phyloP scores from a whole-genome alignment of 2,113 vertebrate species.

The Marcusenius ussheri region DNA sequence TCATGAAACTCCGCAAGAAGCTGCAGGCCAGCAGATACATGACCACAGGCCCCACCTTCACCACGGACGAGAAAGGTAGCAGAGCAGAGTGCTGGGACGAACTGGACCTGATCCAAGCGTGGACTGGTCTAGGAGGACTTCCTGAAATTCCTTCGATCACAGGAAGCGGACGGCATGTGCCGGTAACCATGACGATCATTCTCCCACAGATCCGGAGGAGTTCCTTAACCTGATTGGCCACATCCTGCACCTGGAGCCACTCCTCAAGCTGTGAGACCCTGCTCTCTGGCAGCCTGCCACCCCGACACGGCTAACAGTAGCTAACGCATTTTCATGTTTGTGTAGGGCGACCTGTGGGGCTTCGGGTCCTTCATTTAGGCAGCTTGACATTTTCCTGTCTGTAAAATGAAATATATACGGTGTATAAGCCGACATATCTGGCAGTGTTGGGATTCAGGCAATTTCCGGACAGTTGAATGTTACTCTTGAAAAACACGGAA shows the following conservation, averaged over 20 bases:
- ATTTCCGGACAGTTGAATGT: neutral
- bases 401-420: neutral
- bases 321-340: neutral
- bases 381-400: neutral
- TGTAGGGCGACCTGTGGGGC: neutral
- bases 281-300: neutral
- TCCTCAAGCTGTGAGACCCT: constrained; percentile 70
- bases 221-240: constrained; percentile 81
- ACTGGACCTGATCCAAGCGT: neutral
- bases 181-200: neutral
- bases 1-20: constrained; percentile 78
- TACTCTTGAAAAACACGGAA: neutral
- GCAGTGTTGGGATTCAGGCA: neutral
- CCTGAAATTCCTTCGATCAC: neutral
- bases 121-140: neutral
- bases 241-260: constrained; percentile 73
- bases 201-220: constrained; percentile 76
- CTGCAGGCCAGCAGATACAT: constrained; percentile 67
- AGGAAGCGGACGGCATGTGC: neutral
- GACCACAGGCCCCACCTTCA: constrained; percentile 61
- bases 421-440: neutral
- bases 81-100: neutral
- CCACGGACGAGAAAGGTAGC: constrained; percentile 78
- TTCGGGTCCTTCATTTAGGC: neutral
- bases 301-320: neutral